Evolutionary conservation across 2,797 vertebrate species (phyloP).

Genomic region (Acrossocheilus wenchowensis): DNA sequence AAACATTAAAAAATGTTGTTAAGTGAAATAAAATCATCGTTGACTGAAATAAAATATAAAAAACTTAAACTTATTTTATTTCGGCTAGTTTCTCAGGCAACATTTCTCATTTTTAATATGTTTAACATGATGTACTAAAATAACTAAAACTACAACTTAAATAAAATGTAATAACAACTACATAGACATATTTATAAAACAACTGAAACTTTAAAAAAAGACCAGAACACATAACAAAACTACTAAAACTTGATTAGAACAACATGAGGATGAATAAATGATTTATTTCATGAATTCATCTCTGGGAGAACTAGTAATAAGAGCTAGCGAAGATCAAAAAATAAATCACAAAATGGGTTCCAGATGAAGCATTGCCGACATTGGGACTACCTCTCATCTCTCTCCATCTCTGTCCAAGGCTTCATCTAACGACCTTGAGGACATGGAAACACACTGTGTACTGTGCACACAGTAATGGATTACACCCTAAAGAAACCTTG

Average conservation of each 20-base stretch:
- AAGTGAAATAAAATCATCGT: no score
- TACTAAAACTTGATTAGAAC: neutral
- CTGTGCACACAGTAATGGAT: neutral
- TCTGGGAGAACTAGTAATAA: neutral
- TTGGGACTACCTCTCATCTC: neutral
- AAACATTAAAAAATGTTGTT: no score
- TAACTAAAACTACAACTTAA: neutral
- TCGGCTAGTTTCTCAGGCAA: no score
- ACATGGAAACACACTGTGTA: neutral
- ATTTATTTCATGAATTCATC: neutral
- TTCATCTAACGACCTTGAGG: constrained; percentile 25
- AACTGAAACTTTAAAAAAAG: no score
- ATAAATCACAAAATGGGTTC: neutral
- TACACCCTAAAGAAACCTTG: neutral
- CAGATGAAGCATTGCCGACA: neutral
- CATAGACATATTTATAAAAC: no score
- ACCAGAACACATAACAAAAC: no score
- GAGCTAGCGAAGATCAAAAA: neutral
- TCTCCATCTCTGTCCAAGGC: neutral
- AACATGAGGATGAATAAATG: neutral
- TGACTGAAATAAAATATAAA: no score
- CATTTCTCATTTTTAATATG: no score
- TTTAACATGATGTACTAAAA: neutral
- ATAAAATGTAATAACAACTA: neutral
- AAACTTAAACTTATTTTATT: no score